These are phyloP conservation scores for Lamellibrachia satsuma DNA, from an alignment of 2,888 invertebrate genomes.

Conservation along the genomic window DNA sequence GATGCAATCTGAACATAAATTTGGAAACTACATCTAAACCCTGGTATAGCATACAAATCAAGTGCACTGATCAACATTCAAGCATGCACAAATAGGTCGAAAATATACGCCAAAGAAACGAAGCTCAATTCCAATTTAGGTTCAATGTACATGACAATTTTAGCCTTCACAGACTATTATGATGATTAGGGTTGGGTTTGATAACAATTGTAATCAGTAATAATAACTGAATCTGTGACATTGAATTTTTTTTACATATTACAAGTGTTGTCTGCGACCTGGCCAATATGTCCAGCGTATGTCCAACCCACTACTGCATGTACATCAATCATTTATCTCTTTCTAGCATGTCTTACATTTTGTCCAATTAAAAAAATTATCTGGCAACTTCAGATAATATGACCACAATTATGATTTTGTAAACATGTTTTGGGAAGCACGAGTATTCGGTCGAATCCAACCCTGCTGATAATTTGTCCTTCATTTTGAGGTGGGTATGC, in stretches of 20 bases:
- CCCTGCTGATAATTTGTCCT: neutral
- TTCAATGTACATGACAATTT: neutral
- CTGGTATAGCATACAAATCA: constrained; percentile 1
- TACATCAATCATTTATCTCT: too few relatives aligned
- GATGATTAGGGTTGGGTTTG: neutral
- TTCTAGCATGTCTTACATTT: too few relatives aligned
- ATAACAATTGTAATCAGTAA: neutral
- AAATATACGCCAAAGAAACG: neutral
- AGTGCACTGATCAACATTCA: neutral
- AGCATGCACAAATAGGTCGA: neutral
- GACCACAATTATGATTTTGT: neutral
- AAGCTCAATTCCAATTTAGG: neutral
- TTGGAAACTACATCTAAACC: neutral
- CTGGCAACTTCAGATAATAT: neutral
- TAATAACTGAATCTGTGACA: neutral
- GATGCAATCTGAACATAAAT: neutral
- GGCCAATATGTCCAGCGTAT: too few relatives aligned
- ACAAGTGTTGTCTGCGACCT: too few relatives aligned
- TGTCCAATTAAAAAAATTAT: neutral
- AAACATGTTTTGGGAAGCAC: neutral
- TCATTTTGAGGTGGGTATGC: neutral
- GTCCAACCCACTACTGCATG: too few relatives aligned
- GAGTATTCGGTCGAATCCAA: neutral
- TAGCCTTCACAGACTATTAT: neutral
- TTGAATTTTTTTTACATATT: too few relatives aligned